Percentiles rank a stretch among this genome's conserved stretches.
phyloP scores from a whole-genome alignment of 2,888 invertebrate genomes.

The Trachelus iudaicus region DNA sequence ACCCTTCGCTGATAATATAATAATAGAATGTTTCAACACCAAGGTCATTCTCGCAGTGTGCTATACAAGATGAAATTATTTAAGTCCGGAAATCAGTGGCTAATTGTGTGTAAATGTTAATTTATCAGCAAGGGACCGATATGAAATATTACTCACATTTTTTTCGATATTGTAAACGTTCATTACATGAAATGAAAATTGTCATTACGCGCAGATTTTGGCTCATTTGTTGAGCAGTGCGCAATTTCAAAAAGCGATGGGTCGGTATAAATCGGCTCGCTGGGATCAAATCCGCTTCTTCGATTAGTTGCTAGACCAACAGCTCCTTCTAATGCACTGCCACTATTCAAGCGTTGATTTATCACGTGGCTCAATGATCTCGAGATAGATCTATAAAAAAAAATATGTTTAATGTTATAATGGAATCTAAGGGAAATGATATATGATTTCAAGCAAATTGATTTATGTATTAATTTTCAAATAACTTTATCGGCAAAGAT shows the following conservation, averaged over 20 bases:
- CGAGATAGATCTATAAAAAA: slow-evolving; percentile 46
- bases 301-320: slow-evolving; percentile 68
- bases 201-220: slow-evolving; percentile 65
- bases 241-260: slow-evolving; percentile 90
- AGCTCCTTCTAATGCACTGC: slow-evolving; percentile 67
- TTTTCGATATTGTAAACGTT: background rate
- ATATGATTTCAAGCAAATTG: background rate
- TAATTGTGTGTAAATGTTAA: background rate
- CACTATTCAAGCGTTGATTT: slow-evolving; percentile 54
- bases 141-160: background rate
- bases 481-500: too few species aligned
- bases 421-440: background rate
- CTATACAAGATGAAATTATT: background rate
- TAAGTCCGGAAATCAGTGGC: background rate
- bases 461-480: too few species aligned
- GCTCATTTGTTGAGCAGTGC: slow-evolving; percentile 76
- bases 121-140: background rate
- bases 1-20: background rate
- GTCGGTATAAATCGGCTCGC: slow-evolving; percentile 93
- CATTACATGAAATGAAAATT: slow-evolving; percentile 59
- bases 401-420: slow-evolving; percentile 19
- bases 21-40: background rate
- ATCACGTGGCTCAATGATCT: slow-evolving; percentile 57
- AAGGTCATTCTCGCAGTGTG: background rate
- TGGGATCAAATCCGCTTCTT: slow-evolving; percentile 80